Conservation (phyloP, 2,113 vertebrate species). For the Cichladusa arquata region DNA sequence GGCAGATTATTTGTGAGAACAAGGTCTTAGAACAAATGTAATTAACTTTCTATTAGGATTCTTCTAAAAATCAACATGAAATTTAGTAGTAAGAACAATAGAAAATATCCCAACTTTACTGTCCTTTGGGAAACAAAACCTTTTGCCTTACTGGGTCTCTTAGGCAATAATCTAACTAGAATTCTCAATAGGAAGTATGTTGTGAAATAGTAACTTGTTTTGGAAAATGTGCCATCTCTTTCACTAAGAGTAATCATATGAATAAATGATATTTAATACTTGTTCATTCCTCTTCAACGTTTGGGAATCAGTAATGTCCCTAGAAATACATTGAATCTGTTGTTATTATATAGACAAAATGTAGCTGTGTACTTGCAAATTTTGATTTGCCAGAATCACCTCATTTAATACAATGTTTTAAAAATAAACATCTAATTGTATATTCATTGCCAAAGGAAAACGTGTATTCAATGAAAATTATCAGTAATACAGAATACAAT, state of each 20-base stretch:
- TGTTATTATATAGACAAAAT: neutral
- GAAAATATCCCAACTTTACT: neutral
- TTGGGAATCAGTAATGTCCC: neutral
- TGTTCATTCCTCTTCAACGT: neutral
- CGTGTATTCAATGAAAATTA: neutral
- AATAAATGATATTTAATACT: neutral
- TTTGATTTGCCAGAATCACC: neutral
- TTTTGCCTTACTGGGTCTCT: neutral
- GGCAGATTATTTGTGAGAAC: neutral
- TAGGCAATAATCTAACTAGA: neutral
- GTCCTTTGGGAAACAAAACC: neutral
- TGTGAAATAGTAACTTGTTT: neutral
- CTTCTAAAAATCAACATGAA: neutral
- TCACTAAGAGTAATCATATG: neutral
- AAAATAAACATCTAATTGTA: neutral
- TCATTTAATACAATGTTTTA: neutral
- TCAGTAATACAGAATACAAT: constrained; percentile 21
- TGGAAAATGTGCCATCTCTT: neutral
- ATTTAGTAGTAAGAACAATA: neutral
- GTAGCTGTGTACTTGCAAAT: neutral
- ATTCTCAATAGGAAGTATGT: neutral
- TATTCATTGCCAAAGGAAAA: neutral
- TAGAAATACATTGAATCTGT: neutral
- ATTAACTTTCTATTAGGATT: neutral
- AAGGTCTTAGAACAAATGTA: neutral